Evolutionary conservation across 2,797 vertebrate genomes (phyloP), one percentile per base, ranked within the genome.

Genomic region (Poecilia velifera): DNA sequence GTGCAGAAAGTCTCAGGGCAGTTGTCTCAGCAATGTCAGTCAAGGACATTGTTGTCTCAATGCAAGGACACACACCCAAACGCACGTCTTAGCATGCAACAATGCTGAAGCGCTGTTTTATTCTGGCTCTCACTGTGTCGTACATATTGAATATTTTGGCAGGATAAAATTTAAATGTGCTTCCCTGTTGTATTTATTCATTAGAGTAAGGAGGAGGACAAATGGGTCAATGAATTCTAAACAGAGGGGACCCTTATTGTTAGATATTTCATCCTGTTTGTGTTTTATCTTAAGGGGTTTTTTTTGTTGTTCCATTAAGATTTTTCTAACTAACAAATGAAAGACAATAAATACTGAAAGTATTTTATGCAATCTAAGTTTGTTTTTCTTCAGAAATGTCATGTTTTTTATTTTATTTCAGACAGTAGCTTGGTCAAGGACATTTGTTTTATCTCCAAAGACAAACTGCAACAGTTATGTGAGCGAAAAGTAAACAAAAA

Each of bases 1-100:
- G 84, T 84, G 82, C 12, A 53, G 71, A 73, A 41, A 77, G 79
- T 87, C 83, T 87, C 84, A 81, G 83, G 77, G 76, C 73, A 81
- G 82, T 68, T 55, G 79, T 76, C 80, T 77, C 70, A n/a, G 86
- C 91, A 94, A 94, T 90, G 94, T 93, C 91, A 88, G 55, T 34
- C 82, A 91, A 92, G 90, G 90, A 85, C 87, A 20, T 34, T 28
- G 51, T 22, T 68, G 74, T 82, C 76, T 79, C 45, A 76, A 75
- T 70, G 68, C 84, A 81, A 82, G 78, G 82, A 79, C 57, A 39
- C 57, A 62, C 73, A 76, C 46, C 55, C 47, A 66, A 53, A 77
- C 39, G 45, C 46, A 20, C 41, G 41, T 59, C 76, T 80, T 74
- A 81, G 51, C 70, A 75, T 12, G 55, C 77, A 64, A 51, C 85